These are phyloP conservation scores for Lissocephala sabroskyi DNA, from an alignment of 2,888 invertebrate genomes.

Conservation along the genomic window DNA sequence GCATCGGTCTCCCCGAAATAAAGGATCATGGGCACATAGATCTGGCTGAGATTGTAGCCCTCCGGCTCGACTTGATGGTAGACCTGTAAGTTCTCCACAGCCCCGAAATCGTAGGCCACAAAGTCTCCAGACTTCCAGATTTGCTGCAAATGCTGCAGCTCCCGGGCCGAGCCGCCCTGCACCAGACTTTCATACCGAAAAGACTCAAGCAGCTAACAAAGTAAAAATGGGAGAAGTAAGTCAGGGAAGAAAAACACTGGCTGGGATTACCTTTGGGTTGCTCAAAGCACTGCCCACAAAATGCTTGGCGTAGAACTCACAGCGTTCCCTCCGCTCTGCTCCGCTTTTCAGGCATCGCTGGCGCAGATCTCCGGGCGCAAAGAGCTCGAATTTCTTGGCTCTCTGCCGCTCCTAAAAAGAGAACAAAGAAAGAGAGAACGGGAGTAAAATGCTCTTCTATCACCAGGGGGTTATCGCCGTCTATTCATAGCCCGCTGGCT, in stretches of 20 bases:
- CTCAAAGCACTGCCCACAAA: slow-evolving; percentile 39
- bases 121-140: slow-evolving; percentile 67
- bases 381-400: slow-evolving; percentile 32
- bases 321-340: slow-evolving; percentile 23
- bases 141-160: slow-evolving; percentile 59
- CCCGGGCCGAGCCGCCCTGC: slow-evolving; percentile 59
- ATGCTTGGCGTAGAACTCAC: slow-evolving; percentile 40
- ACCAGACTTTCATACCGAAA: slow-evolving; percentile 56
- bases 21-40: slow-evolving; percentile 51
- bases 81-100: slow-evolving; percentile 43
- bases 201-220: slow-evolving; percentile 48
- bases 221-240: background rate
- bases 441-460: background rate
- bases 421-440: too few species aligned
- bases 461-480: slow-evolving; percentile 26
- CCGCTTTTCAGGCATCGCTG: slow-evolving; percentile 19
- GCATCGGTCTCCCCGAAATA: slow-evolving; percentile 66
- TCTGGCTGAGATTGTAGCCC: slow-evolving; percentile 47
- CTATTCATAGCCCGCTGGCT: too few species aligned
- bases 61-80: slow-evolving; percentile 53
- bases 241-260: background rate
- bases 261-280: slow-evolving; percentile 33
- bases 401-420: slow-evolving; percentile 31
- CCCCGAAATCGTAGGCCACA: slow-evolving; percentile 60
- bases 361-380: slow-evolving; percentile 38